A percentile compares a stretch with the other conserved stretches of the same genome.
phyloP scores from a whole-genome alignment of 2,113 vertebrate species.

The Casuarius casuarius region DNA sequence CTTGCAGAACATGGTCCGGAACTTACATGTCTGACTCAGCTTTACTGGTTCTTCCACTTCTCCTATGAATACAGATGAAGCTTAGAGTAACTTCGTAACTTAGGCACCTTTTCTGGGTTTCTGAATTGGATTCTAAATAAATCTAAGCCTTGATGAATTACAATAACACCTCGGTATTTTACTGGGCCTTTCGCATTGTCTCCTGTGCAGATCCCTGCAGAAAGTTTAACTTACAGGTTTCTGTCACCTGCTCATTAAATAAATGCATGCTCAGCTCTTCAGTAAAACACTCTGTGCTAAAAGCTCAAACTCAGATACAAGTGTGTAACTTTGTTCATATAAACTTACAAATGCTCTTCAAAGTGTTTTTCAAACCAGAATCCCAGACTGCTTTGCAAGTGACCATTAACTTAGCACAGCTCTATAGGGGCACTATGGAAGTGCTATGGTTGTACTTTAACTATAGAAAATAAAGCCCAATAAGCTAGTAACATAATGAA shows the following conservation, averaged over 20 bases:
- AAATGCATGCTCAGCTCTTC: not conserved
- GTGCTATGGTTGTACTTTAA: fast-evolving
- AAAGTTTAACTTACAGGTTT: not conserved
- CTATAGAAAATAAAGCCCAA: not conserved
- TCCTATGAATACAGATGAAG: not conserved
- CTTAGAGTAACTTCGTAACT: not conserved
- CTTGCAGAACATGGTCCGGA: not conserved
- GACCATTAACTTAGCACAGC: fast-evolving
- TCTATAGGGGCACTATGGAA: fast-evolving
- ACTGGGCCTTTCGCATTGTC: not conserved
- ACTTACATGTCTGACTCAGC: not conserved
- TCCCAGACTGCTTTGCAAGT: not conserved
- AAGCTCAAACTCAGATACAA: not conserved
- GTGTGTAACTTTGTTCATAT: not conserved
- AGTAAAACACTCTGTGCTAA: not conserved
- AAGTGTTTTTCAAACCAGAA: not conserved
- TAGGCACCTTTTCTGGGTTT: not conserved
- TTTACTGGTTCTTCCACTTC: not conserved
- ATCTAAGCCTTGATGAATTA: not conserved
- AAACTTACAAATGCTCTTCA: fast-evolving
- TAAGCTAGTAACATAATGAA: not conserved
- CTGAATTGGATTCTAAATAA: not conserved
- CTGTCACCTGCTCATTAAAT: not conserved
- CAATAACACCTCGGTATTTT: not conserved
- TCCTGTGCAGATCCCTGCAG: not conserved